Evolutionary conservation across 2,113 vertebrate species (phyloP).

Genomic region (Excalfactoria chinensis): DNA sequence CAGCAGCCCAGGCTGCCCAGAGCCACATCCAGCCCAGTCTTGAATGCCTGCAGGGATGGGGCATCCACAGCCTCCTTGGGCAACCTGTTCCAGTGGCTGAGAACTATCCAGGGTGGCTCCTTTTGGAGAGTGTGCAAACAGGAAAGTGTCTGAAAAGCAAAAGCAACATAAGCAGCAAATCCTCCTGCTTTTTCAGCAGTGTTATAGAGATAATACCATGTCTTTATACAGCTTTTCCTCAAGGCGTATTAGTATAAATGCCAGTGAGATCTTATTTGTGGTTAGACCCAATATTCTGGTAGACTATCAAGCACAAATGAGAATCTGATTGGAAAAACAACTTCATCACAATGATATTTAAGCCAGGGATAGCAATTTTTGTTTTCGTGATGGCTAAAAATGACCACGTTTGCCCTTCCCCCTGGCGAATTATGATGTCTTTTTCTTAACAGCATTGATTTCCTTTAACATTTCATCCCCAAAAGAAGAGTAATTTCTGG

Average conservation of each 20-base stretch:
- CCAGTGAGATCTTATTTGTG: background rate
- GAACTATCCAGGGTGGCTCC: background rate
- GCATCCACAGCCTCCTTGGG: too few species aligned
- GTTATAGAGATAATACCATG: background rate
- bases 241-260: constrained; percentile 32
- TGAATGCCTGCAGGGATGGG: too few species aligned
- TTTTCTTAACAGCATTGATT: constrained; percentile 64
- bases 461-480: constrained; percentile 59
- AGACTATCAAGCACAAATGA: constrained; percentile 8
- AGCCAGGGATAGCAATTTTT: constrained; percentile 48
- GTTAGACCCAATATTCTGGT: background rate
- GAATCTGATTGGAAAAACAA: constrained; percentile 53
- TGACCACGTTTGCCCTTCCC: constrained; percentile 34
- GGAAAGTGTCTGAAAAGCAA: background rate
- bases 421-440: constrained; percentile 50
- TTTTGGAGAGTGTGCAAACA: background rate
- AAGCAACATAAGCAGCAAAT: background rate
- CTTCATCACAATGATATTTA: constrained; percentile 51
- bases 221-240: background rate
- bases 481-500: constrained; percentile 48
- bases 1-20: too few species aligned
- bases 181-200: background rate
- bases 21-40: too few species aligned
- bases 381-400: constrained; percentile 40
- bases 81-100: background rate